Conservation (phyloP, 2,888 invertebrate species). For the Polymixis flavicincta region DNA sequence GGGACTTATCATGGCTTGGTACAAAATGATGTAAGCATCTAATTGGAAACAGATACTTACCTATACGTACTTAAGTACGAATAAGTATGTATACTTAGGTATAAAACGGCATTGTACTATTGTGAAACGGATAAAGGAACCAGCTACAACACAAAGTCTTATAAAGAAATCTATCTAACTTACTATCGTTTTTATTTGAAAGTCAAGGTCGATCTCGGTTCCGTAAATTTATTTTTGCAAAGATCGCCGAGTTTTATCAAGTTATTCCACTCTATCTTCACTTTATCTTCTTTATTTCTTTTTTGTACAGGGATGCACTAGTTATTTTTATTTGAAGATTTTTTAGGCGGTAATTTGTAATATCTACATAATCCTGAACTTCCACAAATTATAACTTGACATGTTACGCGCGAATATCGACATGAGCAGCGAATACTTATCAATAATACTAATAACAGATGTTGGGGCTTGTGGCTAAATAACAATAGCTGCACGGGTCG, state of each 20-base stretch:
- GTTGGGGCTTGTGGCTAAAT: too few species aligned
- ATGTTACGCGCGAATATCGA: background rate
- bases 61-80: too few species aligned
- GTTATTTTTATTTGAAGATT: background rate
- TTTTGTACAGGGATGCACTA: background rate
- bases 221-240: background rate
- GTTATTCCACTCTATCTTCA: background rate
- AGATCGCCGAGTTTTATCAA: background rate
- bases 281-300: background rate
- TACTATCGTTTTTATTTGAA: background rate
- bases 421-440: background rate
- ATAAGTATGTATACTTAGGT: background rate
- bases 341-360: background rate
- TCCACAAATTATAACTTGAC: background rate
- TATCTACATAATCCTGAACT: background rate
- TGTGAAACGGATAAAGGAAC: background rate
- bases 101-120: background rate
- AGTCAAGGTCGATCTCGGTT: background rate
- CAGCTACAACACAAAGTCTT: background rate
- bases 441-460: background rate
- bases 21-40: too few species aligned
- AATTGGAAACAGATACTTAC: too few species aligned
- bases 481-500: too few species aligned
- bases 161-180: background rate
- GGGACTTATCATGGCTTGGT: too few species aligned